phyloP scores from a whole-genome alignment of 64 coral and sea anemone species.

The Acropora tenuis region DNA sequence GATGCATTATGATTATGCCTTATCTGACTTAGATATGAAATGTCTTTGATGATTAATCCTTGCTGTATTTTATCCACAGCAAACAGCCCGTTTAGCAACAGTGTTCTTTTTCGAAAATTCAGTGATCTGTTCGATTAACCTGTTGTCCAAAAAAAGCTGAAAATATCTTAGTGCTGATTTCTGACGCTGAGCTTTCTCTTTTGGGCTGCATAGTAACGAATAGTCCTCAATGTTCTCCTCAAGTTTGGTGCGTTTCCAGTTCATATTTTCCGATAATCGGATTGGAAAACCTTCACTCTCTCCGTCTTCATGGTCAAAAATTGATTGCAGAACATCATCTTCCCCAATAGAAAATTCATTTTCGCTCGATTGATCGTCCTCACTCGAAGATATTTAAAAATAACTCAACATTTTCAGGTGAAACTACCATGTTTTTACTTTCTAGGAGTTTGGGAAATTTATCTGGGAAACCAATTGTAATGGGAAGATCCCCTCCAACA shows the following conservation, averaged over 20 bases:
- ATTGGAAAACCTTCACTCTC: background rate
- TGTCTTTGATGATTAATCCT: conserved; percentile 7
- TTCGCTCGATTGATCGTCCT: background rate
- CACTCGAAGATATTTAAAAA: conserved; percentile 9
- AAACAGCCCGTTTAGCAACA: conserved; percentile 1
- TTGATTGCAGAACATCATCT: background rate
- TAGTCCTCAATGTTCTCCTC: conserved; percentile 1
- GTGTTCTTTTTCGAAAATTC: conserved; percentile 1
- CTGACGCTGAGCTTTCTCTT: background rate
- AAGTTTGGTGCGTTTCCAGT: background rate
- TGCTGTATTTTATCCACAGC: conserved; percentile 10
- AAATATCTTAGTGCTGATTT: conserved; percentile 1
- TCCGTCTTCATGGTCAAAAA: conserved; percentile 5
- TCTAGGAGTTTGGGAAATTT: background rate
- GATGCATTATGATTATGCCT: background rate
- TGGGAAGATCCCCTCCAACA: conserved; percentile 1
- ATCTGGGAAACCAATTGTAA: conserved; percentile 5
- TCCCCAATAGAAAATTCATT: background rate
- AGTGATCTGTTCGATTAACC: conserved; percentile 17
- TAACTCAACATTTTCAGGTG: conserved; percentile 7
- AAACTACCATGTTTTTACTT: conserved; percentile 11
- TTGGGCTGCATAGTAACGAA: background rate
- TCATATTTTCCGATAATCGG: background rate
- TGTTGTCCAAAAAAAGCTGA: conserved; percentile 14
- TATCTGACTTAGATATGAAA: conserved; percentile 4